Conservation (phyloP, 2,113 vertebrate species). For the Xiphophorus hellerii region DNA sequence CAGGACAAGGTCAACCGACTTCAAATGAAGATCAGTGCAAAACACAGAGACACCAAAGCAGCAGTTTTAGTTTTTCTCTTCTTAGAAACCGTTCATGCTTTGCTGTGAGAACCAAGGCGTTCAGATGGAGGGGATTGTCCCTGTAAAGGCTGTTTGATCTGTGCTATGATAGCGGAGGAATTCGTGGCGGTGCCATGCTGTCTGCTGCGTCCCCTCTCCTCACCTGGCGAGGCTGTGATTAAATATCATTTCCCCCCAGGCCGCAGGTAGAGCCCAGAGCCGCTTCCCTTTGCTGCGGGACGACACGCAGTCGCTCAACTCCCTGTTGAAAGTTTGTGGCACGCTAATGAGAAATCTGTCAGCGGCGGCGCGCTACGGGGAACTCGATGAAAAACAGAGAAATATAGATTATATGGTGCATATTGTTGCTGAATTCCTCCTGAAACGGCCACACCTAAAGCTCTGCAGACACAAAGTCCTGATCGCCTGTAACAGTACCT, state of each 20-base stretch:
- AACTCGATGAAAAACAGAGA: conserved; percentile 25
- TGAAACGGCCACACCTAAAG: neutral
- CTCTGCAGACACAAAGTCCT: conserved; percentile 1
- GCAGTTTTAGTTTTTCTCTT: conserved; percentile 1
- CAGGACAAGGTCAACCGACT: conserved; percentile 65
- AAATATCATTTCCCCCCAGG: conserved; percentile 70
- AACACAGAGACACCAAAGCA: conserved; percentile 12
- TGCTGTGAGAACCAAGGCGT: conserved; percentile 4
- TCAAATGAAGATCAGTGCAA: conserved; percentile 44
- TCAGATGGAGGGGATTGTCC: conserved; percentile 3
- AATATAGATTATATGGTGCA: conserved; percentile 46
- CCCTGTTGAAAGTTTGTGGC: conserved; percentile 67
- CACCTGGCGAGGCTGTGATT: conserved; percentile 74
- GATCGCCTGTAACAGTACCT: neutral
- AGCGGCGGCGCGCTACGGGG: conserved; percentile 59
- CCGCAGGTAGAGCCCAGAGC: conserved; percentile 61
- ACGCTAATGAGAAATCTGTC: conserved; percentile 71
- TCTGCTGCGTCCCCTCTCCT: conserved; percentile 62
- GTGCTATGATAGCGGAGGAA: conserved; percentile 58
- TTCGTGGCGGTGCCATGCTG: conserved; percentile 70
- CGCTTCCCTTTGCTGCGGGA: conserved; percentile 48
- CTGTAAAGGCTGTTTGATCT: conserved; percentile 42
- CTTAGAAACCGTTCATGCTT: neutral
- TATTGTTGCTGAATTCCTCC: conserved; percentile 25
- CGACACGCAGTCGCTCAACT: conserved; percentile 49